Percentiles rank a stretch among this genome's conserved stretches.
phyloP scores from a whole-genome alignment of 2,888 invertebrate genomes.

The Ariolimax columbianus region DNA sequence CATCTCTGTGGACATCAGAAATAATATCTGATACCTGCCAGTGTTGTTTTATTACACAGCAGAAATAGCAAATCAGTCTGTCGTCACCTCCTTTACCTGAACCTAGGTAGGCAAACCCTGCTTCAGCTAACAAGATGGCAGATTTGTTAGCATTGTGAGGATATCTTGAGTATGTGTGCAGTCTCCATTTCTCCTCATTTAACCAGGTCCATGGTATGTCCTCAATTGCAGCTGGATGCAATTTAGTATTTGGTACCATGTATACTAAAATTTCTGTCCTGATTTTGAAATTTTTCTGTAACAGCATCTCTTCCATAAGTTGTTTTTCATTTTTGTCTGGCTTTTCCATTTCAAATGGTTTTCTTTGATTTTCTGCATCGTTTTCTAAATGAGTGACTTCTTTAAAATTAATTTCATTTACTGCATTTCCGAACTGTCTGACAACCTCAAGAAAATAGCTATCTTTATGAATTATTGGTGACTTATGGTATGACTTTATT shows the following conservation, averaged over 20 bases:
- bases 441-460: neutral
- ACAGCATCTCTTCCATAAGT: neutral
- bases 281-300: neutral
- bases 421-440: neutral
- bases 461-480: neutral
- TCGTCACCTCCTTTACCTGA: slow-evolving; percentile 35
- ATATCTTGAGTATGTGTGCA: slow-evolving; percentile 37
- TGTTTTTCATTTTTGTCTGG: neutral
- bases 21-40: slow-evolving; percentile 39
- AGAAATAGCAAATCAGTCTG: slow-evolving; percentile 50
- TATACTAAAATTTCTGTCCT: slow-evolving; percentile 5
- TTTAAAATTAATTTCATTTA: neutral
- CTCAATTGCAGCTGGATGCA: slow-evolving; percentile 29
- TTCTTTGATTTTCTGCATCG: neutral
- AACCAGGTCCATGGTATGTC: slow-evolving; percentile 46
- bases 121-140: slow-evolving; percentile 43
- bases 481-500: neutral
- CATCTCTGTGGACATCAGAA: slow-evolving; percentile 17
- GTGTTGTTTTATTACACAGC: slow-evolving; percentile 8
- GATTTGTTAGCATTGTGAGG: slow-evolving; percentile 42
- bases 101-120: slow-evolving; percentile 48
- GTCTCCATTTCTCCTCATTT: slow-evolving; percentile 41
- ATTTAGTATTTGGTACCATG: neutral
- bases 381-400: neutral
- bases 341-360: neutral